Conservation (phyloP, 2,888 invertebrate genomes). For the Tillus elongatus region DNA sequence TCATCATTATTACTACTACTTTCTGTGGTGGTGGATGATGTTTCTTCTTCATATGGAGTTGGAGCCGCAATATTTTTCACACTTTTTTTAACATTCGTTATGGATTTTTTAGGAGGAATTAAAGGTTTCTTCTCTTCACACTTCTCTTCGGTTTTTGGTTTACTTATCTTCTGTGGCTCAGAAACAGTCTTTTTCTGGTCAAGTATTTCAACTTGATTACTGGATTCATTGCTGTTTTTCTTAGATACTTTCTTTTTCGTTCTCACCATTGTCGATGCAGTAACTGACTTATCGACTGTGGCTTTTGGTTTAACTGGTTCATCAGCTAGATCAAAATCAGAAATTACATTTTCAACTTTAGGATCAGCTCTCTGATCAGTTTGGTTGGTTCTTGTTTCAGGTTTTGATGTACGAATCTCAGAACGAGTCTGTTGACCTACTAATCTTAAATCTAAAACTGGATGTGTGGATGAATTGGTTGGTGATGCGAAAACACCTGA, state of each 20-base stretch:
- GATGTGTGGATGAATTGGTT: slow-evolving; percentile 47
- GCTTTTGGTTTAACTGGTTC: slow-evolving; percentile 21
- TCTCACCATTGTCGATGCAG: slow-evolving; percentile 36
- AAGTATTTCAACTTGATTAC: slow-evolving; percentile 14
- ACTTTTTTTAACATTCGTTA: slow-evolving; percentile 16
- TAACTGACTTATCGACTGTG: slow-evolving; percentile 30
- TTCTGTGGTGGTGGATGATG: slow-evolving; percentile 62
- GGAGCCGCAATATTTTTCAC: slow-evolving; percentile 23
- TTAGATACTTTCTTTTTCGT: slow-evolving; percentile 35
- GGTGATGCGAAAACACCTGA: slow-evolving; percentile 41
- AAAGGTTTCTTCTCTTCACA: slow-evolving; percentile 24
- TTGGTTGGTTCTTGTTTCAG: slow-evolving; percentile 12
- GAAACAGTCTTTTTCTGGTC: slow-evolving; percentile 21
- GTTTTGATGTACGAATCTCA: slow-evolving; percentile 32
- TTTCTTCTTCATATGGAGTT: slow-evolving; percentile 50
- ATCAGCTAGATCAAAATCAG: background rate
- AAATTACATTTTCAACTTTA: background rate
- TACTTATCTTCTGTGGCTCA: slow-evolving; percentile 8
- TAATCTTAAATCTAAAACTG: slow-evolving; percentile 54
- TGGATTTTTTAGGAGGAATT: slow-evolving; percentile 26
- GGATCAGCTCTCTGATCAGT: background rate
- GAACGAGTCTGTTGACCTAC: slow-evolving; percentile 43
- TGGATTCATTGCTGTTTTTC: slow-evolving; percentile 27
- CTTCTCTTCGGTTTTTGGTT: slow-evolving; percentile 33
- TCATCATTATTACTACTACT: slow-evolving; percentile 58